Evolutionary conservation across 1,140 invertebrate species (phyloP), one percentile per base, ranked within the genome.

Genomic region (Zaprionus lachaisei): DNA sequence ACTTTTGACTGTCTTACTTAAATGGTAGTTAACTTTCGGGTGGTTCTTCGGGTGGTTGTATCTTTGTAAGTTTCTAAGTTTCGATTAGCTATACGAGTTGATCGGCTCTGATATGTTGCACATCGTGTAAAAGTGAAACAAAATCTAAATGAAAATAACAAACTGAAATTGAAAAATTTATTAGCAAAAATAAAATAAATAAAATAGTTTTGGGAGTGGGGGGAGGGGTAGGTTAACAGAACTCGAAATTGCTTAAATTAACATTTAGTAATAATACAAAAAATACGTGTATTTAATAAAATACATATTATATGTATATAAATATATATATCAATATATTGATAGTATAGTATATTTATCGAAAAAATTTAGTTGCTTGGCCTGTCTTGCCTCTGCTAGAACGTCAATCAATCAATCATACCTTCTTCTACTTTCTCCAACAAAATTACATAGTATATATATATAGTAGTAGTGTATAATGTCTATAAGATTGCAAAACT

Each of bases 211-310:
- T 17, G 9, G 31, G 31, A 34, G 31, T 34, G 31, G n/a, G n/a
- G 41, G 41, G 7, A 1, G 7, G 41, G 41, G n/a, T 9, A 17
- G n/a, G n/a, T 84, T 79, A 85, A 86, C 83, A 87, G 80, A 87
- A 86, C 84, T 83, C 26, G 80, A 80, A 87, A 80, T 74, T 69
- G 61, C 78, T 86, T 80, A 83, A 73, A 54, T 76, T 79, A 81
- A 82, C 79, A 84, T 81, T 86, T 77, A 84, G 83, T 84, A 80
- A 82, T 84, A 84, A 84, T 83, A 84, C 82, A 83, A 84, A 82
- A 84, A 84, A 85, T 82, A 84, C 74, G 83, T 80, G 71, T 77
- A 85, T 80, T 80, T 72, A 83, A 80, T 79, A 84, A 80, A 83
- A 69, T 83, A 26, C 60, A 82, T 82, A 67, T 20, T 58, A 79